Base-by-base conservation (phyloP, 2,797 vertebrate genomes). In the Clarias pachynema region DNA sequence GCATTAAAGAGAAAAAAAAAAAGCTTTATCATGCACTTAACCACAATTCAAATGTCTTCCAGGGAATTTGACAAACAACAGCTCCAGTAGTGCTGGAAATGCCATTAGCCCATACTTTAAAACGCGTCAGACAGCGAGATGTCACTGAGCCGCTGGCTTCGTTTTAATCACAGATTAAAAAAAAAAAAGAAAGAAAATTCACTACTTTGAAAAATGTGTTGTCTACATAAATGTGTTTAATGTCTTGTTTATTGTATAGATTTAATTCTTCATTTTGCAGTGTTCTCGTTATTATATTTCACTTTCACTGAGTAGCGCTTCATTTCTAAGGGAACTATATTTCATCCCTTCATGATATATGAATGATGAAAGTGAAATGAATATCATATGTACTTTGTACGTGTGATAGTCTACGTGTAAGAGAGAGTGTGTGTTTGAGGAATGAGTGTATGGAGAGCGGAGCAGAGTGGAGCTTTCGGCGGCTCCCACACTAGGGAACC, bases 401-500 rank as follows among this genome's bases (percentile, higher is more conserved):
- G 7, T 29, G 49, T 12, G 22, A 15, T 1, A 4, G 8, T 18
- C n/a, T 18, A 9, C 9, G 6, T 74, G n/a, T 73, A 26, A 16
- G 18, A 56, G 44, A 24, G 16, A 15, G 37, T 4, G 44, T 24
- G 12, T 49, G 37, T 29, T 44, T 65, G 78, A 65, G 37, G 26
- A 65, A 83, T n/a, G 34, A 29, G 37, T n/a, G 22, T 37, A 68
- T 5, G 24, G 24, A 9, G 24, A 57, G 73, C 49, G 80, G 60
- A 81, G 56, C 53, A 16, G 5, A n/a, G n/a, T 31, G 12, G 34
- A 75, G 57, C 66, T 62, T 59, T 53, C 31, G 1, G 40, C 34
- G 49, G 53, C 31, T 57, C 78, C 26, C 24, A 63, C 65, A 81
- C 18, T n/a, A n/a, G 20, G 83, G 73, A 82, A 69, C 14, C 37